Conservation (phyloP, 2,888 invertebrate species). For the Spialia ferax region DNA sequence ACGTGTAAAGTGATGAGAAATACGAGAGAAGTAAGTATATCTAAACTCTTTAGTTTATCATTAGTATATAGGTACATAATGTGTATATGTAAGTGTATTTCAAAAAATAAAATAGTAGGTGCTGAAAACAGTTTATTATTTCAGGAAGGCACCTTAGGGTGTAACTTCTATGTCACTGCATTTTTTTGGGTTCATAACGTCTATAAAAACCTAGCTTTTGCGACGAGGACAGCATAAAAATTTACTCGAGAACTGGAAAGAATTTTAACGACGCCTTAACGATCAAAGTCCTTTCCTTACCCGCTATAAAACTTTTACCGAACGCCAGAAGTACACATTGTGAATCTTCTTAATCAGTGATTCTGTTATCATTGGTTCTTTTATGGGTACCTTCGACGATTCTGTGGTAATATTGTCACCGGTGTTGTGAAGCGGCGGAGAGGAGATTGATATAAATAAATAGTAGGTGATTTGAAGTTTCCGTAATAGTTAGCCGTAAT, state of each 20-base stretch:
- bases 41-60: no score
- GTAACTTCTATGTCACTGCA: not conserved
- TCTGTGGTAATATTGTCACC: not conserved
- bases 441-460: no score
- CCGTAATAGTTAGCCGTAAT: no score
- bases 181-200: not conserved
- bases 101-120: no score
- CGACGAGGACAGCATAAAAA: conserved; percentile 21
- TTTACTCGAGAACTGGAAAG: conserved; percentile 21
- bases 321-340: conserved; percentile 22
- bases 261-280: conserved; percentile 30
- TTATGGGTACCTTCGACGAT: not conserved
- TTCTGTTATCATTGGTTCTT: conserved; percentile 1
- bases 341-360: conserved; percentile 29
- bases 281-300: conserved; percentile 20
- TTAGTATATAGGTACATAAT: no score
- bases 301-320: conserved; percentile 31
- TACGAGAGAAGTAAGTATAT: no score
- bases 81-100: no score
- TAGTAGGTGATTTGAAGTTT: no score
- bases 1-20: no score
- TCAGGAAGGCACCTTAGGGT: no score
- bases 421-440: no score
- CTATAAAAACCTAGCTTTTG: conserved; percentile 10
- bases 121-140: no score